Evolutionary conservation across 2,888 invertebrate species (phyloP).

Genomic region (Xiphydria camelus): DNA sequence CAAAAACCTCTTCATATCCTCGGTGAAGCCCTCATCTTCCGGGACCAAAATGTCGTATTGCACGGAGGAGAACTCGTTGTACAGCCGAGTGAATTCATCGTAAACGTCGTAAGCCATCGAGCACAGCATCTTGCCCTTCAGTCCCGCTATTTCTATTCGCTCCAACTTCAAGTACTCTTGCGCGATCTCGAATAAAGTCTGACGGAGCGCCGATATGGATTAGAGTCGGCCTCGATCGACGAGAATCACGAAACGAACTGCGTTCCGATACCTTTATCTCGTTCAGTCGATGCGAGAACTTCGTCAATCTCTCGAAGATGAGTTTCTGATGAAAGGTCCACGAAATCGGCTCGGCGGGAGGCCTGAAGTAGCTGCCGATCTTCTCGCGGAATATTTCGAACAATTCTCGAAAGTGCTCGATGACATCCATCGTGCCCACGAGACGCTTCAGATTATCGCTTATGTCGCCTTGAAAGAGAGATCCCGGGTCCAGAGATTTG

Average conservation of each 20-base stretch:
- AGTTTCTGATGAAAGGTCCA: conserved; percentile 78
- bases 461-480: conserved; percentile 84
- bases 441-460: conserved; percentile 73
- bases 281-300: conserved; percentile 67
- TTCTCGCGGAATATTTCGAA: conserved; percentile 63
- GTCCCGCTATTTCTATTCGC: conserved; percentile 78
- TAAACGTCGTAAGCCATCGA: conserved; percentile 58
- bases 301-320: conserved; percentile 70
- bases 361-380: conserved; percentile 62
- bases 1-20: conserved; percentile 68
- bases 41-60: conserved; percentile 78
- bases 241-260: neutral
- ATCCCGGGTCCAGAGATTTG: conserved; percentile 74
- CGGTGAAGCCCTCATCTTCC: conserved; percentile 67
- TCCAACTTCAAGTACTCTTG: conserved; percentile 85
- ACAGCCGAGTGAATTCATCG: conserved; percentile 46
- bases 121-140: conserved; percentile 67
- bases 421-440: conserved; percentile 58
- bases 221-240: neutral
- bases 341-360: conserved; percentile 64
- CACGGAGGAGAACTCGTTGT: conserved; percentile 52
- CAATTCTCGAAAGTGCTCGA: conserved; percentile 62
- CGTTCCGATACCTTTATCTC: conserved; percentile 60
- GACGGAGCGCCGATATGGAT: conserved; percentile 22
- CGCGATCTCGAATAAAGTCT: conserved; percentile 74